Evolutionary conservation across 2,888 invertebrate species (phyloP).

Genomic region (Kryphioiulus occultus): DNA sequence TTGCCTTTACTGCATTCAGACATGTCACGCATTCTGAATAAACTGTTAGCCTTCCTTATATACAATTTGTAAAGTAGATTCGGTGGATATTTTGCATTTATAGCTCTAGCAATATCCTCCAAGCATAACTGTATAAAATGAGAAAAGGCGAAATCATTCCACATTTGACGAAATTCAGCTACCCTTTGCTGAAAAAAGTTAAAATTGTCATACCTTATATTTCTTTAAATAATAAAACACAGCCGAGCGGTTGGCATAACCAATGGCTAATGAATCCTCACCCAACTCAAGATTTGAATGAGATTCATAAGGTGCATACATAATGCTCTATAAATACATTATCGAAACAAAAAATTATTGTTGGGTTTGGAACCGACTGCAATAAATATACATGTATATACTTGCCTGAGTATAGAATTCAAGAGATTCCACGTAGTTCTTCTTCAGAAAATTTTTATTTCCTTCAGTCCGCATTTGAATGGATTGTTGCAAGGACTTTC

Average conservation of each 20-base stretch:
- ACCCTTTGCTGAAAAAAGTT: background rate
- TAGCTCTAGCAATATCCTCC: background rate
- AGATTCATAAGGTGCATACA: background rate
- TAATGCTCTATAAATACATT: background rate
- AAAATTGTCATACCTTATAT: background rate
- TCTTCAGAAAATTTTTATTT: background rate
- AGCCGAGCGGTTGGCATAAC: slow-evolving; percentile 8
- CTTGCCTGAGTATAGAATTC: background rate
- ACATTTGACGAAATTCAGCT: background rate
- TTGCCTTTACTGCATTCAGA: background rate
- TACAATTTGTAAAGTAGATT: background rate
- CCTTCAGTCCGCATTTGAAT: slow-evolving; percentile 7
- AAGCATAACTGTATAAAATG: background rate
- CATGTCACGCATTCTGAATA: background rate
- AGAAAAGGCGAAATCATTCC: background rate
- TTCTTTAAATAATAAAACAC: slow-evolving; percentile 12
- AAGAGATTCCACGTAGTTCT: background rate
- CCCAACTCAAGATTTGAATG: background rate
- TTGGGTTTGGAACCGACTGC: background rate
- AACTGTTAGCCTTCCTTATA: slow-evolving; percentile 10
- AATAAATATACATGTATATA: background rate
- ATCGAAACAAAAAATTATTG: background rate
- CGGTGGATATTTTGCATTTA: background rate
- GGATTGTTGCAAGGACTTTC: background rate
- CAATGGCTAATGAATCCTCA: background rate